A percentile compares a stretch with the other conserved stretches of the same genome.
Evolutionary conservation across 2,113 vertebrate genomes (phyloP).

Genomic region (Craseonycteris thonglongyai): DNA sequence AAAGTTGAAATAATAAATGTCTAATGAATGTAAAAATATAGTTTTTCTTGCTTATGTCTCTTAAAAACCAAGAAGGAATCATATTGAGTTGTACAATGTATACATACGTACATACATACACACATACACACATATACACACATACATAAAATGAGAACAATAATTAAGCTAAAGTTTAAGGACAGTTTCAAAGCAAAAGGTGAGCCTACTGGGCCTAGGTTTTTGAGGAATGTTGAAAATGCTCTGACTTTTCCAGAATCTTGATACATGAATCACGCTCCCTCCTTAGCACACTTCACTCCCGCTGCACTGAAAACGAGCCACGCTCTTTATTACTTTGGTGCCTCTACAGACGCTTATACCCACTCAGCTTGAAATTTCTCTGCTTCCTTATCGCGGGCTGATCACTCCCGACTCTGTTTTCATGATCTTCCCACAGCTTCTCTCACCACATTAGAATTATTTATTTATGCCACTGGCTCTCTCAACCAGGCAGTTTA

Average conservation of each 20-base stretch:
- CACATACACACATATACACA: not conserved
- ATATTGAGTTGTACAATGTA: not conserved
- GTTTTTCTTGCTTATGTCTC: not conserved
- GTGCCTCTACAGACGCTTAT: not conserved
- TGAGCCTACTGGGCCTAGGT: not conserved
- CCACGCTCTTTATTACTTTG: not conserved
- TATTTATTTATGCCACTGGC: not conserved
- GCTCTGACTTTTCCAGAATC: not conserved
- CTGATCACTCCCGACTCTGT: not conserved
- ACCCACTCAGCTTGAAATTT: not conserved
- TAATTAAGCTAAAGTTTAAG: not conserved
- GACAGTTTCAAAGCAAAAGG: not conserved
- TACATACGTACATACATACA: not conserved
- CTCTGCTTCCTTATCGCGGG: not conserved
- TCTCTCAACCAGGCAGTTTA: not conserved
- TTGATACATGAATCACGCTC: too few species aligned
- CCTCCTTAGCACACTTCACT: not conserved
- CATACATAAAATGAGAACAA: not conserved
- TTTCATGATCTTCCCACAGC: not conserved
- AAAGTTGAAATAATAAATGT: not conserved
- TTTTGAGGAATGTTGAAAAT: not conserved
- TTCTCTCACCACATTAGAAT: not conserved
- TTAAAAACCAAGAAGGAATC: not conserved
- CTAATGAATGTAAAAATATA: not conserved
- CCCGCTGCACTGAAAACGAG: not conserved